Conservation (phyloP, 2,797 vertebrate genomes). For the Heliangelus exortis region DNA sequence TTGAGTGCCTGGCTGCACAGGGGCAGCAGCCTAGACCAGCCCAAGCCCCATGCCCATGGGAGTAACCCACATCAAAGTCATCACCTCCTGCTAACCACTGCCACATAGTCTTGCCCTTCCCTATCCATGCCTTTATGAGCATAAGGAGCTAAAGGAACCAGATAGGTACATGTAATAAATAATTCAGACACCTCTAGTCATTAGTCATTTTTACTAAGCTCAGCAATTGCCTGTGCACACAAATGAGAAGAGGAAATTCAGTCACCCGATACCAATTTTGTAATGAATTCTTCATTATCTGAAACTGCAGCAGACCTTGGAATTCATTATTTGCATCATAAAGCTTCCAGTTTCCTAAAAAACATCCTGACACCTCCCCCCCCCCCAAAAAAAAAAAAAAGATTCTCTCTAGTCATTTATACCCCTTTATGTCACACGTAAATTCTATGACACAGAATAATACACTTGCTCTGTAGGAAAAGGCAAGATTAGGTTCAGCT, state of each 20-base stretch:
- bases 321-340: not conserved
- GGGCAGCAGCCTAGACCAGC: not conserved
- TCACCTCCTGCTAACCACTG: not conserved
- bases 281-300: not conserved
- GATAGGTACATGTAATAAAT: not conserved
- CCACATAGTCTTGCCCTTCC: not conserved
- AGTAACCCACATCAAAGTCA: not conserved
- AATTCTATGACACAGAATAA: not conserved
- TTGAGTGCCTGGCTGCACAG: not conserved
- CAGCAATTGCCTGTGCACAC: not conserved
- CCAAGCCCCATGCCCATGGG: rapidly evolving
- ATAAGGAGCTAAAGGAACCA: not conserved
- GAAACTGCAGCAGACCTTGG: not conserved
- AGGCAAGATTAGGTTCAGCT: not conserved
- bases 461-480: not conserved
- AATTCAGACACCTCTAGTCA: not conserved
- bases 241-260: not conserved
- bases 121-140: not conserved
- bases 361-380: rapidly evolving
- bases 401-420: not conserved
- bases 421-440: not conserved
- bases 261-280: not conserved
- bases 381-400: rapidly evolving
- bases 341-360: not conserved
- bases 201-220: not conserved